A percentile compares a stretch with the other conserved stretches of the same genome.
Evolutionary conservation across 2,888 invertebrate species (phyloP).

Genomic region (Oscheius sp.): DNA sequence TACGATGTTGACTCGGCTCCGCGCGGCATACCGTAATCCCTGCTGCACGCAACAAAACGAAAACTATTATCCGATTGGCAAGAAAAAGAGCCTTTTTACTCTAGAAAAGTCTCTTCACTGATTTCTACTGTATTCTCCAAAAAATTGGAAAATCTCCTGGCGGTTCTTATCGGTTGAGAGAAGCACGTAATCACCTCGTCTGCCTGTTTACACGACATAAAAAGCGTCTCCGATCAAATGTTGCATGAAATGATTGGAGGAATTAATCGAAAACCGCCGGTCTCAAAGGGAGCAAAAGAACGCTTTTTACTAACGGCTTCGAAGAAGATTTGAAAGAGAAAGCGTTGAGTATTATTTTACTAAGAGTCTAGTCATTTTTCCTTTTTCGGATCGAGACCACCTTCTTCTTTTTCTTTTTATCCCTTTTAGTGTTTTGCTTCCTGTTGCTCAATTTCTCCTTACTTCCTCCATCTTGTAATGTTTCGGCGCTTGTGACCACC

Average conservation of each 20-base stretch:
- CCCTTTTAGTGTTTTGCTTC: too few relatives aligned
- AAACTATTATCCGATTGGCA: neutral
- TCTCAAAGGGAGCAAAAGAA: too few relatives aligned
- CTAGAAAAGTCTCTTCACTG: too few relatives aligned
- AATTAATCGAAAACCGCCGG: constrained; percentile 29
- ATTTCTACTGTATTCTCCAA: neutral
- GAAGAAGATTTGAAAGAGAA: too few relatives aligned
- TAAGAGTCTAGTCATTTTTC: too few relatives aligned
- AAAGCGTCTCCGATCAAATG: constrained; percentile 10
- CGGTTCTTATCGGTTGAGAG: constrained; percentile 1
- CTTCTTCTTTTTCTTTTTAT: too few relatives aligned
- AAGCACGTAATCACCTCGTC: constrained; percentile 12
- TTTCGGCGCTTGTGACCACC: too few relatives aligned
- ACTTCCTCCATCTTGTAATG: too few relatives aligned
- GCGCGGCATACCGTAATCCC: constrained; percentile 28
- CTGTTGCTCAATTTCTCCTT: too few relatives aligned
- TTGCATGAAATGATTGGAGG: constrained; percentile 18
- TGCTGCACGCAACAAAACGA: constrained; percentile 8
- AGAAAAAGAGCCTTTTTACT: neutral
- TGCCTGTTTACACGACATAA: constrained; percentile 27
- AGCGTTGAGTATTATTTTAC: too few relatives aligned
- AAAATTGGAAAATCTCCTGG: neutral
- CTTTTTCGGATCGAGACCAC: too few relatives aligned
- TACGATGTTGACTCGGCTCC: constrained; percentile 24
- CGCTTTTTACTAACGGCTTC: too few relatives aligned